Conservation (phyloP, 2,797 vertebrate genomes). For the Hyperoplus immaculatus region DNA sequence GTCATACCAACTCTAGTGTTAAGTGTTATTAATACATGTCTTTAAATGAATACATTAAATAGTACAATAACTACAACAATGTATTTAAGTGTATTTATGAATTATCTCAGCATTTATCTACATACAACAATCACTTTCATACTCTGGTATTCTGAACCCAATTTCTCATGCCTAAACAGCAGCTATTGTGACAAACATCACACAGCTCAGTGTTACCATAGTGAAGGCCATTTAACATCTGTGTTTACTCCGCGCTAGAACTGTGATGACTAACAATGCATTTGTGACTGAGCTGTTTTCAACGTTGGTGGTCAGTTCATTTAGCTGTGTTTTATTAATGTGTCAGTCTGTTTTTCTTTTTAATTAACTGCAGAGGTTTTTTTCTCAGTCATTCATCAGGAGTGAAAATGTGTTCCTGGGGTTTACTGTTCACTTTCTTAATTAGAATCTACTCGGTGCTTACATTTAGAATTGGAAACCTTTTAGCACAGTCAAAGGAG, state of each 20-base stretch:
- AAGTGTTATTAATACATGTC: no score
- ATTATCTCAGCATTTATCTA: not conserved
- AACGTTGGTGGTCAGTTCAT: not conserved
- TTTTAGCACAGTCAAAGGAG: no score
- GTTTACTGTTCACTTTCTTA: not conserved
- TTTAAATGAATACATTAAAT: no score
- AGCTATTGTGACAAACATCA: constrained; percentile 8
- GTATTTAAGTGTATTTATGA: not conserved
- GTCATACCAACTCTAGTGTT: no score
- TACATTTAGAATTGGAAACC: not conserved
- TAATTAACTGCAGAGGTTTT: constrained; percentile 2
- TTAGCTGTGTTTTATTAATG: not conserved
- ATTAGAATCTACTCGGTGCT: not conserved
- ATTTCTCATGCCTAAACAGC: constrained; percentile 9
- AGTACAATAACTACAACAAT: not conserved
- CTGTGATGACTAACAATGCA: not conserved
- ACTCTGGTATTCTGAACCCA: constrained; percentile 18
- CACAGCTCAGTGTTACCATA: not conserved
- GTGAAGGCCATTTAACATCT: not conserved
- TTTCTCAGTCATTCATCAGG: not conserved
- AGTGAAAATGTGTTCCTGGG: not conserved
- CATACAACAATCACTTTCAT: constrained; percentile 38
- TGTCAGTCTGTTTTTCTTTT: not conserved
- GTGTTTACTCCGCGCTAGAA: not conserved
- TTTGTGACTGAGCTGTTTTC: not conserved